Base-by-base conservation (phyloP, 2,888 invertebrate species). In the Erebia ligea region DNA sequence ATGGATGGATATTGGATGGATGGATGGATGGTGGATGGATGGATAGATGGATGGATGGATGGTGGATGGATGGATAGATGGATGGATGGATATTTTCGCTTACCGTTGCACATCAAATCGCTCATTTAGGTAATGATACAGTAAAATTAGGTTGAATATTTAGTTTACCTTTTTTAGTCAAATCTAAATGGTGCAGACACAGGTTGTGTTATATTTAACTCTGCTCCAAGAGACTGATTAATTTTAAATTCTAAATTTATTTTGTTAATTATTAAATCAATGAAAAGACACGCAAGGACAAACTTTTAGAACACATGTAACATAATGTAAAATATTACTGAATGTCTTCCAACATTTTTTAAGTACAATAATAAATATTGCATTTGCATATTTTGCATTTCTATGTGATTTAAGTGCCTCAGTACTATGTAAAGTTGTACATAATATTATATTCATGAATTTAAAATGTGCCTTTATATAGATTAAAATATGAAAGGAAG, bases 141-240 rank as follows among this genome's bases (percentile, higher is more conserved):
- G 10, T 17, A 19, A 3, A 9, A 54, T 52, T 52, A 54, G 19
- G 19, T 2, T 3, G 10, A 45, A 15, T 9, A 5, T 59, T 62
- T 17, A 52, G 34, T 50, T 65, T 52, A 50, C 13, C 19, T 21
- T 52, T 45, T 52, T 59, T 45, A 54, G 40, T 59, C n/a, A 52
- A 15, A 58, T 65, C 21, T 61, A 57, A 59, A 75, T 82, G 84
- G 85, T 87, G 85, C 86, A 84, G 80, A 71, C 70, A 71, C 73
- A 71, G 86, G 86, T 87, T 88, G 87, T 87, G 82, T 82, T 82
- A 81, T 77, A 81, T 84, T 82, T 82, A 82, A 81, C 77, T 82
- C 76, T 84, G 84, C 86, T 90, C 85, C 84, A 79, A 81, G 90
- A 92, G 92, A 92, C 92, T 92, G 92, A 92, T 86, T 92, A 91